phyloP scores from a whole-genome alignment of 1,140 invertebrate species.

The Danaus melanippus region DNA sequence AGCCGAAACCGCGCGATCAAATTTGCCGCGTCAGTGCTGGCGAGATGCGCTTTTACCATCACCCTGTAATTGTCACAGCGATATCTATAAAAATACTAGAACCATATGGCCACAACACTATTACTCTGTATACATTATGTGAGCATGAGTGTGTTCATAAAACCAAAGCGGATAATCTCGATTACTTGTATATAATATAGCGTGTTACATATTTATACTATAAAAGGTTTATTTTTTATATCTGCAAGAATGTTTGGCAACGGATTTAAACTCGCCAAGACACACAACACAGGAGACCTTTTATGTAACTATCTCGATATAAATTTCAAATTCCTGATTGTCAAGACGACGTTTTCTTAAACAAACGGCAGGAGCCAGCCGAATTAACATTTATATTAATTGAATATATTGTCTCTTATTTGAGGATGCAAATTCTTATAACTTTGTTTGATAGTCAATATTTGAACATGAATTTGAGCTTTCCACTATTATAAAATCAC shows the following conservation, averaged over 20 bases:
- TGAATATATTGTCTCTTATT: slow-evolving; percentile 42
- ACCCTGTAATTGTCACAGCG: slow-evolving; percentile 25
- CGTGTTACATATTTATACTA: too few species aligned
- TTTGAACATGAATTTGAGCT: too few species aligned
- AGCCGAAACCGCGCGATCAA: slow-evolving; percentile 63
- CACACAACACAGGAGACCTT: background rate
- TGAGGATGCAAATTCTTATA: slow-evolving; percentile 21
- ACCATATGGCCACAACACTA: too few species aligned
- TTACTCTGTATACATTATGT: too few species aligned
- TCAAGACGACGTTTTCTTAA: slow-evolving; percentile 32
- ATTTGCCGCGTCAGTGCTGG: slow-evolving; percentile 61
- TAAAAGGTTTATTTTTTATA: too few species aligned
- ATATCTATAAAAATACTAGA: too few species aligned
- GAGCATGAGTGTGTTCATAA: too few species aligned
- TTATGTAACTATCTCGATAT: slow-evolving; percentile 18
- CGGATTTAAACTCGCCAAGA: too few species aligned
- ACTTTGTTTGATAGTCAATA: slow-evolving; percentile 11
- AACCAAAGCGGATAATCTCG: too few species aligned
- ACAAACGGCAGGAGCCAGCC: slow-evolving; percentile 25
- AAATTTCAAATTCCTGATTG: slow-evolving; percentile 31
- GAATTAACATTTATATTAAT: slow-evolving; percentile 50
- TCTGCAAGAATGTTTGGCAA: too few species aligned
- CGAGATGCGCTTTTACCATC: slow-evolving; percentile 32
- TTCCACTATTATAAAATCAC: too few species aligned
- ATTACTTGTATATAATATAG: too few species aligned